A percentile compares a stretch with the other conserved stretches of the same genome.
Evolutionary conservation across 2,113 vertebrate genomes (phyloP).

Genomic region (Syngnathoides biaculeatus): DNA sequence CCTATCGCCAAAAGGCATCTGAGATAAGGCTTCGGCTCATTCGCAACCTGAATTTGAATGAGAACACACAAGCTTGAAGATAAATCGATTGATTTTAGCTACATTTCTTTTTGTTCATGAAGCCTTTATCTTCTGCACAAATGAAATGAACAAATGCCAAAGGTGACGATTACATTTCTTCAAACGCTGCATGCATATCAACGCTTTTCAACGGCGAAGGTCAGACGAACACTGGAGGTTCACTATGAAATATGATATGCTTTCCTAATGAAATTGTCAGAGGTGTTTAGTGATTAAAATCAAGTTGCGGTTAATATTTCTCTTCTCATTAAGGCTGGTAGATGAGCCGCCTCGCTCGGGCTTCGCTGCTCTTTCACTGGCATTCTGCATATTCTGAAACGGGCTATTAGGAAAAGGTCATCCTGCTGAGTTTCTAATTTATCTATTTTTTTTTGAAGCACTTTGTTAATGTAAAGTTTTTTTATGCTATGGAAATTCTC

Average conservation of each 20-base stretch:
- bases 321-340: conserved; percentile 17
- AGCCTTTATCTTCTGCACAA: background rate
- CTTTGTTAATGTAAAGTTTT: background rate
- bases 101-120: background rate
- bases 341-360: conserved; percentile 3
- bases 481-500: background rate
- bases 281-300: conserved; percentile 38
- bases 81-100: background rate
- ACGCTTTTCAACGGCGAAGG: conserved; percentile 11
- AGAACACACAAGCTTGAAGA: too few relatives aligned
- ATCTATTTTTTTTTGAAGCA: background rate
- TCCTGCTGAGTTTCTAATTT: background rate
- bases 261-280: conserved; percentile 18
- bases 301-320: conserved; percentile 12
- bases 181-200: conserved; percentile 5
- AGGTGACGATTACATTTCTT: background rate
- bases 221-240: conserved; percentile 13
- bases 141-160: background rate
- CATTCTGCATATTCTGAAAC: conserved; percentile 6
- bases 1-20: too few relatives aligned
- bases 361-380: conserved; percentile 4
- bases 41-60: too few relatives aligned
- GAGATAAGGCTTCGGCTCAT: too few relatives aligned
- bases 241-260: conserved; percentile 15
- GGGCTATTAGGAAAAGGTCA: conserved; percentile 1